These are phyloP conservation scores for Ceramica pisi DNA, from an alignment of 2,888 invertebrate genomes.

Conservation along the genomic window DNA sequence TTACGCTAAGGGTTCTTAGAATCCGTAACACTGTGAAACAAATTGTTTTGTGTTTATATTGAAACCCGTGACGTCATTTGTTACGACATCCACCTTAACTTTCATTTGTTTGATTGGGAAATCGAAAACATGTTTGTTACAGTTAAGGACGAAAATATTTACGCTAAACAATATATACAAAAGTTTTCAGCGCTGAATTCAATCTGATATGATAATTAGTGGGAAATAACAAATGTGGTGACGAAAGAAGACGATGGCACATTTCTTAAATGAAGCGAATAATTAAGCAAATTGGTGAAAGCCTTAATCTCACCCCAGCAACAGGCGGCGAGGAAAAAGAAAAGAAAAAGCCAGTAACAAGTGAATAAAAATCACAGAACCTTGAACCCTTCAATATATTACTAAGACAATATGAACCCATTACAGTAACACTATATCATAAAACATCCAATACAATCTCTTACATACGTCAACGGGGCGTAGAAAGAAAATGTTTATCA, in stretches of 20 bases:
- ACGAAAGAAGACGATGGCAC: background rate
- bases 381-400: constrained; percentile 41
- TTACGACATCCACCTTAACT: constrained; percentile 3
- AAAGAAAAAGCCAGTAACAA: constrained; percentile 40
- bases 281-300: constrained; percentile 45
- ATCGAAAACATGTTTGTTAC: constrained; percentile 21
- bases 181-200: background rate
- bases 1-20: constrained; percentile 22
- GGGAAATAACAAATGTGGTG: background rate
- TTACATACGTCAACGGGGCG: constrained; percentile 57
- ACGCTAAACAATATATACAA: background rate
- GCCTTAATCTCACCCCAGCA: constrained; percentile 43
- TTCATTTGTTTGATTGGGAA: constrained; percentile 1
- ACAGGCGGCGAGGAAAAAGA: constrained; percentile 41
- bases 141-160: constrained; percentile 7
- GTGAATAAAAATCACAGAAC: constrained; percentile 26
- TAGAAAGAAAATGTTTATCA: constrained; percentile 57
- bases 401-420: constrained; percentile 35
- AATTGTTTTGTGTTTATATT: constrained; percentile 39
- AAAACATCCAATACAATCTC: constrained; percentile 54
- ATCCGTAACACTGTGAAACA: constrained; percentile 18
- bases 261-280: constrained; percentile 27
- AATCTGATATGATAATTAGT: background rate
- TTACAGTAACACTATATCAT: constrained; percentile 51
- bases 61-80: constrained; percentile 23